Percentiles rank a stretch among this genome's conserved stretches.
These are phyloP conservation scores for Tortricodes alternella DNA, from an alignment of 2,888 invertebrate genomes.

Conservation along the genomic window DNA sequence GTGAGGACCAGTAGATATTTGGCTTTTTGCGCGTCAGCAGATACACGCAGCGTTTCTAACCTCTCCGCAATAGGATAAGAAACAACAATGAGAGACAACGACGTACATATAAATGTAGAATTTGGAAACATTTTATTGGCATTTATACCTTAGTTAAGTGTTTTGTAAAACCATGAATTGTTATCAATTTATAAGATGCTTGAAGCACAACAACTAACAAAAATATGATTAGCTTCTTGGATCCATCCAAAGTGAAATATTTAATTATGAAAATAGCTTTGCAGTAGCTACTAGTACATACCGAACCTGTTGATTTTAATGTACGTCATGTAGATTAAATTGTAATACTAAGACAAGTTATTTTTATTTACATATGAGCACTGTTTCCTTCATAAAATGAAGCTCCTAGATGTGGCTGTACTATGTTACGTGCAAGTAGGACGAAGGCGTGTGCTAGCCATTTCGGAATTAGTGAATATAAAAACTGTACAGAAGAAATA, in stretches of 20 bases:
- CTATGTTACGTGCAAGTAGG: no score
- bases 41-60: slow-evolving; percentile 54
- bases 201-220: neutral
- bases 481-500: no score
- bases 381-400: neutral
- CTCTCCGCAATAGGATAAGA: slow-evolving; percentile 65
- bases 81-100: slow-evolving; percentile 71
- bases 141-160: slow-evolving; percentile 39
- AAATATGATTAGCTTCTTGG: slow-evolving; percentile 19
- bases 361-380: neutral
- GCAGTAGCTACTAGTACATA: slow-evolving; percentile 5
- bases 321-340: neutral
- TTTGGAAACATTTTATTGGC: slow-evolving; percentile 60
- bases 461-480: no score
- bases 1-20: slow-evolving; percentile 67
- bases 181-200: slow-evolving; percentile 6
- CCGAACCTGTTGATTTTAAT: neutral
- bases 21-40: slow-evolving; percentile 66
- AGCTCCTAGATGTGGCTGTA: no score
- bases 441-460: no score
- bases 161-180: slow-evolving; percentile 21
- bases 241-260: slow-evolving; percentile 23
- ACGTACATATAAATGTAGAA: slow-evolving; percentile 57
- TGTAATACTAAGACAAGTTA: slow-evolving; percentile 1
- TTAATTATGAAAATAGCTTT: slow-evolving; percentile 14